Conservation (phyloP, 2,113 vertebrate genomes). For the Cyprinodon tularosa region DNA sequence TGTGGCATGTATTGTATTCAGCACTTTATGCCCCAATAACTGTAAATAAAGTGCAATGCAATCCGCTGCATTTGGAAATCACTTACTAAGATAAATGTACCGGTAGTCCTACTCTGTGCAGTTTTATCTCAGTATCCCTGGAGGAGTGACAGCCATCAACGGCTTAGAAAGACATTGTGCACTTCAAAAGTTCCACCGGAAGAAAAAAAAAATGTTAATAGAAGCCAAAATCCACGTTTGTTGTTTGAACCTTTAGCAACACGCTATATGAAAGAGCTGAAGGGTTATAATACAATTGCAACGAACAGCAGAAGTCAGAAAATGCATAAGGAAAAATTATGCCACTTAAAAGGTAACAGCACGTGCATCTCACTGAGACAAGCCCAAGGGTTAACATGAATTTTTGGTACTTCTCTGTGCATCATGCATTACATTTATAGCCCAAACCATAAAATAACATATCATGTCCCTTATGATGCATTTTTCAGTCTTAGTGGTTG, state of each 20-base stretch:
- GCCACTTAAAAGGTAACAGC: background rate
- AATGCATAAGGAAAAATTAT: background rate
- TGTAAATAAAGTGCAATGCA: background rate
- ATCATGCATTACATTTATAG: slow-evolving; percentile 72
- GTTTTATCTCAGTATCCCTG: background rate
- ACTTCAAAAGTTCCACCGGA: too few relatives aligned
- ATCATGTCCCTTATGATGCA: slow-evolving; percentile 73
- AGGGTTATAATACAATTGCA: background rate
- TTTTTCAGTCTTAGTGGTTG: slow-evolving; percentile 75
- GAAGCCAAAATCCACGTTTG: background rate
- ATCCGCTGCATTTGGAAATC: too few relatives aligned
- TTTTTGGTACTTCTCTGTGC: slow-evolving; percentile 54
- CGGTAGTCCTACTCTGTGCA: background rate
- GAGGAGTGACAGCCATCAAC: too few relatives aligned
- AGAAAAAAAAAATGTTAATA: too few relatives aligned
- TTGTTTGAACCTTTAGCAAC: background rate
- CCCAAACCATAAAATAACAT: slow-evolving; percentile 75
- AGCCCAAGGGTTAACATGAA: slow-evolving; percentile 50
- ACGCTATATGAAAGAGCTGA: background rate
- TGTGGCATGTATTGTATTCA: background rate
- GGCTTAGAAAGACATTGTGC: too few relatives aligned
- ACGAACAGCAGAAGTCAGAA: background rate
- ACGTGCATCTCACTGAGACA: slow-evolving; percentile 59
- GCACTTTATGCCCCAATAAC: background rate
- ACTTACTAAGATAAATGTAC: background rate